Percentiles rank a stretch among this genome's conserved stretches.
Evolutionary conservation across 2,888 invertebrate species (phyloP).

Genomic region (Anticlea derivata): DNA sequence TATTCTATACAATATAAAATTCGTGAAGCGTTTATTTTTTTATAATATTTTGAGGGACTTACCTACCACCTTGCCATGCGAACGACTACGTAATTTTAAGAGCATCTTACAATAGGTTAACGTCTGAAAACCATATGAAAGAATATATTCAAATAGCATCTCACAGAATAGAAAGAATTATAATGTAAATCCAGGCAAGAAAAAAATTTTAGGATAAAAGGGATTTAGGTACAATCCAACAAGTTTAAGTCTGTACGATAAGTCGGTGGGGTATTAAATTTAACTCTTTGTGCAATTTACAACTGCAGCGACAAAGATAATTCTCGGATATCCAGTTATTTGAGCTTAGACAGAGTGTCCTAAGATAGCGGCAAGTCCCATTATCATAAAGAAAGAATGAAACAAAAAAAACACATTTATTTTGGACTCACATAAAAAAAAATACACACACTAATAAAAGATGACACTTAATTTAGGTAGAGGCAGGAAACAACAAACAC

Average conservation of each 20-base stretch:
- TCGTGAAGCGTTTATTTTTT: too few relatives aligned
- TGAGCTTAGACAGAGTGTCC: constrained; percentile 35
- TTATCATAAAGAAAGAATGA: too few relatives aligned
- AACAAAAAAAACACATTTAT: too few relatives aligned
- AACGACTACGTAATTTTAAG: not conserved
- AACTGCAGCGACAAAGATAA: constrained; percentile 58
- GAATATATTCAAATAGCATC: constrained; percentile 30
- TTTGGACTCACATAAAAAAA: too few relatives aligned
- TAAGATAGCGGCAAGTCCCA: not conserved
- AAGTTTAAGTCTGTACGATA: constrained; percentile 51
- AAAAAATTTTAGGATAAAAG: constrained; percentile 24
- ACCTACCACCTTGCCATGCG: too few relatives aligned
- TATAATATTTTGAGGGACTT: not conserved
- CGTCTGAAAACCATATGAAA: constrained; percentile 25
- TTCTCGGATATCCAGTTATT: constrained; percentile 49
- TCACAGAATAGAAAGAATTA: too few relatives aligned
- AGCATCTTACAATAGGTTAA: not conserved
- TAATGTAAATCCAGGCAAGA: constrained; percentile 21
- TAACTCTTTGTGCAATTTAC: constrained; percentile 72
- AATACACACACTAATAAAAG: too few relatives aligned
- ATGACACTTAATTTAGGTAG: too few relatives aligned
- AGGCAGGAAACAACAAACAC: too few relatives aligned
- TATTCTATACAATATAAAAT: too few relatives aligned
- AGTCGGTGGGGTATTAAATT: constrained; percentile 62
- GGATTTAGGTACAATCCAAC: constrained; percentile 45